Evolutionary conservation across 2,797 vertebrate genomes (phyloP), one percentile per base, ranked within the genome.

Genomic region (Melopsittacus undulatus): DNA sequence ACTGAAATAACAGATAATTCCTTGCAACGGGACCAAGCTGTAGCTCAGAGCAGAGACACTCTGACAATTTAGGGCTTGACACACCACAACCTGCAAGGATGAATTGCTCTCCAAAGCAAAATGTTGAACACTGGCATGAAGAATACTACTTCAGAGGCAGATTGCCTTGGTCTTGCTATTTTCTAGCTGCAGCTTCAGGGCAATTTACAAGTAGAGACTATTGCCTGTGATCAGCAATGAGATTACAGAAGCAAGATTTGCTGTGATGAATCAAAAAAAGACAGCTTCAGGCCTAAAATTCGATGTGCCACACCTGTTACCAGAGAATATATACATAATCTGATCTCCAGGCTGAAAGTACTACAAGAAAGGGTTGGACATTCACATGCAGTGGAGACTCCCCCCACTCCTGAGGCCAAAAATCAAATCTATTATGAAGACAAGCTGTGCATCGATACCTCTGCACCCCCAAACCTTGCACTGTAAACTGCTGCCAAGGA

Each of bases 121-220:
- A 54, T 7, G 24, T 18, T 95, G 73, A 91, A 90, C 16, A 23
- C 27, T 40, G 45, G 59, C n/a, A 56, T 7, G 24, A 9, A 72
- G 73, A 87, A 51, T 45, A 51, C 70, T 56, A 66, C 26, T 94
- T 91, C 46, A 79, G 79, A 82, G 56, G 59, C n/a, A 86, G 74
- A 76, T 13, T 92, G 43, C 59, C 66, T 57, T 21, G 68, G 85
- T 30, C 45, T 94, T 90, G 63, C 59, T 78, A 40, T 84, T 94
- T 96, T 82, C 85, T 75, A 36, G 70, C 30, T 54, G 29, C 63
- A 86, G 62, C 85, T 88, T 66, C 61, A 43, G 76, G 69, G 76
- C 51, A 87, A 72, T 88, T 73, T 59, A 57, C 54, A 92, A 92
- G 76, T 36, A 86, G 62, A 79, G n/a, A 73, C 70, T 63, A 88